Conservation (phyloP, 2,797 vertebrate species). For the Anguilla anguilla region DNA sequence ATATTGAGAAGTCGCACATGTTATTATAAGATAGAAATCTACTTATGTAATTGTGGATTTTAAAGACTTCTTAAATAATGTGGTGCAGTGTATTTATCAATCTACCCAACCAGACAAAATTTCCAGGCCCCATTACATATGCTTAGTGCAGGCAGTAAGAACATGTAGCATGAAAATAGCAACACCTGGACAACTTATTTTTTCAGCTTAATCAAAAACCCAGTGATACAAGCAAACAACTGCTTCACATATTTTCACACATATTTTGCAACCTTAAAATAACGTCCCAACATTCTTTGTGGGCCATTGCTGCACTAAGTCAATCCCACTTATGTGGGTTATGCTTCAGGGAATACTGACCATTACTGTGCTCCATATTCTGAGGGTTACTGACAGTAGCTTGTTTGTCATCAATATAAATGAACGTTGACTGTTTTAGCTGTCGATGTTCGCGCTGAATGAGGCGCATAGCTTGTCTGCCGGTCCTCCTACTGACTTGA, state of each 20-base stretch:
- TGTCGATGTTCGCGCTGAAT: not conserved
- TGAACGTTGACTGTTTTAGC: not conserved
- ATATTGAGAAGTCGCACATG: not conserved
- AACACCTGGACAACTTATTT: not conserved
- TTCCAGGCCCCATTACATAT: not conserved
- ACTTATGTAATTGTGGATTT: not conserved
- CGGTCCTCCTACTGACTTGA: not conserved
- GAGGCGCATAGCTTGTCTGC: not conserved
- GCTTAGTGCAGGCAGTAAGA: not conserved
- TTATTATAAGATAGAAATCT: not conserved
- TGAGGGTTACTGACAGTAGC: not conserved
- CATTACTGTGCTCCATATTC: not conserved
- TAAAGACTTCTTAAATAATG: not conserved
- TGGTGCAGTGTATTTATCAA: not conserved
- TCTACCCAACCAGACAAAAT: not conserved
- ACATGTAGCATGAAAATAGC: not conserved
- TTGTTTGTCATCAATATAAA: not conserved
- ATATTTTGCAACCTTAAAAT: not conserved
- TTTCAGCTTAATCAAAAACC: not conserved
- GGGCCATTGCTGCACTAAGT: not conserved
- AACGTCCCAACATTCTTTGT: not conserved
- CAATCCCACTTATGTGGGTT: not conserved
- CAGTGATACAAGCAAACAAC: not conserved
- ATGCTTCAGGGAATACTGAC: not conserved
- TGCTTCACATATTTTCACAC: not conserved